Evolutionary conservation across 2,888 invertebrate species (phyloP).

Genomic region (Chaitophorus viminalis): DNA sequence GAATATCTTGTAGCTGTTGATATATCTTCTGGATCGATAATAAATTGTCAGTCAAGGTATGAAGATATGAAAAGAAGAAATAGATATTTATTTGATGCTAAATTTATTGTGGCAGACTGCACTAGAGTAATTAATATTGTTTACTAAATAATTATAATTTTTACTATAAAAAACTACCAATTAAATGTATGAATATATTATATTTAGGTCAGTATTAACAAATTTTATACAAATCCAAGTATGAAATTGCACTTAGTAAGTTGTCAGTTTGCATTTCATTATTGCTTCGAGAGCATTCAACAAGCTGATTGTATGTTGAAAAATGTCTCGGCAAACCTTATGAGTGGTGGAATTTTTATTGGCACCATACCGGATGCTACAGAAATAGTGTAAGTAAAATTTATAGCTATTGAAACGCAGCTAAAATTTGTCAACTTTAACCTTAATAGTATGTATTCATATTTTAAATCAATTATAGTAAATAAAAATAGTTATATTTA

Average conservation of each 20-base stretch:
- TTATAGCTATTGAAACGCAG: background rate
- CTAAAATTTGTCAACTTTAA: background rate
- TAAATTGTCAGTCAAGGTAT: slow-evolving; percentile 89
- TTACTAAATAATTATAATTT: background rate
- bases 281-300: slow-evolving; percentile 87
- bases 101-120: slow-evolving; percentile 92
- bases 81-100: slow-evolving; percentile 77
- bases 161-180: background rate
- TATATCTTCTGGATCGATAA: slow-evolving; percentile 91
- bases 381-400: slow-evolving; percentile 79
- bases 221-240: slow-evolving; percentile 81
- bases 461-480: background rate
- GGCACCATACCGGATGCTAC: slow-evolving; percentile 95
- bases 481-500: too few relatives aligned
- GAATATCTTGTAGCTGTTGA: slow-evolving; percentile 89
- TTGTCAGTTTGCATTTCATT: slow-evolving; percentile 99
- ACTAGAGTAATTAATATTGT: slow-evolving; percentile 73
- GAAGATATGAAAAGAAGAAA: slow-evolving; percentile 70
- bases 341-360: slow-evolving; percentile 92
- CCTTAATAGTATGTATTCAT: background rate
- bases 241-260: slow-evolving; percentile 89
- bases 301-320: slow-evolving; percentile 93
- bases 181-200: background rate
- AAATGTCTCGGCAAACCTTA: slow-evolving; percentile 90
- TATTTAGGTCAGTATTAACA: slow-evolving; percentile 73